phyloP scores from a whole-genome alignment of 1,140 invertebrate species.

The Lordiphosa mommai region DNA sequence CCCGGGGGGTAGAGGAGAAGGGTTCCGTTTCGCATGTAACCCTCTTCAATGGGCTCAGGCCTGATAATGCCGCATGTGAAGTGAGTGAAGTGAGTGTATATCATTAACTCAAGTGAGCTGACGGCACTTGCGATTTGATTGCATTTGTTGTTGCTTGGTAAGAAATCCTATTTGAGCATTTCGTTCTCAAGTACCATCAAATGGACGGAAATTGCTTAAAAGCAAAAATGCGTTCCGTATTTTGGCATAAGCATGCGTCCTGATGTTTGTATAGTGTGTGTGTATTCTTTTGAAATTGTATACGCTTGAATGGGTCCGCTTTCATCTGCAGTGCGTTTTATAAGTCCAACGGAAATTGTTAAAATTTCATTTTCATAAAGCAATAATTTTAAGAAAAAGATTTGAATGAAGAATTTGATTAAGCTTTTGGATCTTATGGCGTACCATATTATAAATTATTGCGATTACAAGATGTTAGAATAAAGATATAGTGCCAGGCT shows the following conservation, averaged over 20 bases:
- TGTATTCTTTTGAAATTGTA: conserved; percentile 3
- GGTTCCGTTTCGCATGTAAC: conserved; percentile 25
- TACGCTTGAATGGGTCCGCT: conserved; percentile 3
- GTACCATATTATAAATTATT: too few relatives aligned
- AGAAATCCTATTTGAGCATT: conserved; percentile 53
- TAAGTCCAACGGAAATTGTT: conserved; percentile 1
- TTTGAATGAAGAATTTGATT: too few relatives aligned
- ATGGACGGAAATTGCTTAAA: conserved; percentile 65
- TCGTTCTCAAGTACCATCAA: conserved; percentile 29
- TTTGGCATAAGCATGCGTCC: conserved; percentile 14
- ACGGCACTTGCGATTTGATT: conserved; percentile 65
- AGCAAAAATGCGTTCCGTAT: conserved; percentile 50
- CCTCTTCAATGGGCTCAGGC: conserved; percentile 32
- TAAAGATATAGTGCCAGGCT: too few relatives aligned
- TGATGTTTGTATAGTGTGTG: not conserved
- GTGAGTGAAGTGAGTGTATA: conserved; percentile 72
- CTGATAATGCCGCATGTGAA: conserved; percentile 35
- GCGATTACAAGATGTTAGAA: too few relatives aligned
- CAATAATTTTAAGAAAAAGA: too few relatives aligned
- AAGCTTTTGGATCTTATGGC: too few relatives aligned
- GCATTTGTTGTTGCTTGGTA: conserved; percentile 36
- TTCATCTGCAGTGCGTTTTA: conserved; percentile 1
- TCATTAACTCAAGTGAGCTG: conserved; percentile 65
- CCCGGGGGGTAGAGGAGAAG: conserved; percentile 3
- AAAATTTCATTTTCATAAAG: too few relatives aligned